Percentiles rank a stretch among this genome's conserved stretches.
These are phyloP conservation scores for Thaleichthys pacificus DNA, from an alignment of 2,797 vertebrate genomes.

Conservation along the genomic window DNA sequence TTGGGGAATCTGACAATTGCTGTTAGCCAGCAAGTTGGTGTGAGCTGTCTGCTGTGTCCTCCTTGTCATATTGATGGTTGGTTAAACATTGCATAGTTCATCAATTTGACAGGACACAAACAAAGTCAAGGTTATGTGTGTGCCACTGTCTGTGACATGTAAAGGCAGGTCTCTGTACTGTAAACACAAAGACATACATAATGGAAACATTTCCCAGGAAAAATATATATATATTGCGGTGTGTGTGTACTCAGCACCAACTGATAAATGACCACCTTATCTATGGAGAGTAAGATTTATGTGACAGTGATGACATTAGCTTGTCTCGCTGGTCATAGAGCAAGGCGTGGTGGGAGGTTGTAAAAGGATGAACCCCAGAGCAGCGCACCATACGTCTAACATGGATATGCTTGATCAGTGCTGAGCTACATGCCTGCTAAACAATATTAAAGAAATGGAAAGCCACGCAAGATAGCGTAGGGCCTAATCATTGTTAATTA, in stretches of 20 bases:
- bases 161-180: slow-evolving; percentile 21
- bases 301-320: slow-evolving; percentile 41
- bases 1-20: too few relatives aligned
- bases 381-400: not conserved
- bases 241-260: slow-evolving; percentile 42
- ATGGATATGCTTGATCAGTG: not conserved
- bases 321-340: slow-evolving; percentile 5
- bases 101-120: slow-evolving; percentile 35
- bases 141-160: slow-evolving; percentile 13
- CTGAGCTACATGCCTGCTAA: not conserved
- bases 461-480: not conserved
- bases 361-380: slow-evolving; percentile 28
- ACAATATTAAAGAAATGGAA: not conserved
- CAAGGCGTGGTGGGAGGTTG: not conserved
- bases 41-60: slow-evolving; percentile 28
- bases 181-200: not conserved
- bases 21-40: not conserved
- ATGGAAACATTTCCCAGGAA: slow-evolving; percentile 2
- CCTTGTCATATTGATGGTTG: slow-evolving; percentile 22
- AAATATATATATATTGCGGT: slow-evolving; percentile 4
- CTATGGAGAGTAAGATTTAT: slow-evolving; percentile 27
- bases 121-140: slow-evolving; percentile 29
- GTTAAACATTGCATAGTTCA: slow-evolving; percentile 36
- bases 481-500: not conserved
- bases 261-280: slow-evolving; percentile 25